These are phyloP conservation scores for Andrena hattorfiana DNA, from an alignment of 2,888 invertebrate species.

Conservation along the genomic window DNA sequence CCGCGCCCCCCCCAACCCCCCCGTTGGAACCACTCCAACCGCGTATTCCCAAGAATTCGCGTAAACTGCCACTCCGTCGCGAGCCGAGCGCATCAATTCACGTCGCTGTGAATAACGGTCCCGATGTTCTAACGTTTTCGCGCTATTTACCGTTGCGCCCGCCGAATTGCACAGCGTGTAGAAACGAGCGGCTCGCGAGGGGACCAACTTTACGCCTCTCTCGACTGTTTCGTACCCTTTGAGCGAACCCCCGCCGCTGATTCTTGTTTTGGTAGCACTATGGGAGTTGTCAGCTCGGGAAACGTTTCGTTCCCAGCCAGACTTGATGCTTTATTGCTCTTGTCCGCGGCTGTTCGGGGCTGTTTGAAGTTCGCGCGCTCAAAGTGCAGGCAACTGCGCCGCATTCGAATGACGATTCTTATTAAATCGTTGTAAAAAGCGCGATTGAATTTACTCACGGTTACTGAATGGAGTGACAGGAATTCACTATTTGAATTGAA, in stretches of 20 bases:
- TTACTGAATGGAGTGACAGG: no score
- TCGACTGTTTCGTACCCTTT: not conserved
- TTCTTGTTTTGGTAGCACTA: not conserved
- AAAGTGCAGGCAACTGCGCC: not conserved
- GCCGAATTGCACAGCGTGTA: no score
- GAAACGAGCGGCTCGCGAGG: not conserved
- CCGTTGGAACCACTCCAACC: constrained; percentile 55
- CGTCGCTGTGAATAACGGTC: constrained; percentile 34
- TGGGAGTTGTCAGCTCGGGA: constrained; percentile 4
- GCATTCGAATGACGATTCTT: no score
- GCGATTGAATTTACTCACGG: no score
- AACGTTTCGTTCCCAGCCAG: not conserved
- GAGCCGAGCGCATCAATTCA: constrained; percentile 10
- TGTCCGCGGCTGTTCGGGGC: not conserved
- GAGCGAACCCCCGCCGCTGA: not conserved
- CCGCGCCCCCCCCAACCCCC: constrained; percentile 20
- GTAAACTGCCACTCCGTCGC: constrained; percentile 28
- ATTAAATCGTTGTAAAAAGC: no score
- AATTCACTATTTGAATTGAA: no score
- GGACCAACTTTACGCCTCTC: not conserved
- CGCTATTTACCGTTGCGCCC: not conserved
- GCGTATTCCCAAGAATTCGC: constrained; percentile 37
- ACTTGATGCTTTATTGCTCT: not conserved
- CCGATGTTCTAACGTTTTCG: constrained; percentile 15
- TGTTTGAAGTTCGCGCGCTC: not conserved